Evolutionary conservation across 2,113 vertebrate genomes (phyloP).

Genomic region (Clupea harengus): DNA sequence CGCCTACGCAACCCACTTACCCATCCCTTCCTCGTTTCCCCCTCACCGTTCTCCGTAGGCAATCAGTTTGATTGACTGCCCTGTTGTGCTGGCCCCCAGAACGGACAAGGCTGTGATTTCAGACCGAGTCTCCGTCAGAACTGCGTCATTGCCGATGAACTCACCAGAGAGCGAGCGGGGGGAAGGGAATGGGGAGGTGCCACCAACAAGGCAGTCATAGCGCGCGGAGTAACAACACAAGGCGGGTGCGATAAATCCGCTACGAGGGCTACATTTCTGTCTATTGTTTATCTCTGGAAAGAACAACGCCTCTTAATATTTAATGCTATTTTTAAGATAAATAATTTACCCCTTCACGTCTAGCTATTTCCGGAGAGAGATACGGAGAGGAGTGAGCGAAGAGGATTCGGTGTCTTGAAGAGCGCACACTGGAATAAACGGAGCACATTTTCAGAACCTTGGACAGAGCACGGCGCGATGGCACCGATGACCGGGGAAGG

Average conservation of each 20-base stretch:
- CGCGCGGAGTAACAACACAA: slow-evolving; percentile 54
- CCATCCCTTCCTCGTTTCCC: not conserved
- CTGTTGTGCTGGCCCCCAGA: slow-evolving; percentile 56
- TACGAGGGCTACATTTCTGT: slow-evolving; percentile 26
- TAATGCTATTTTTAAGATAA: not conserved
- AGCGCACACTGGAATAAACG: slow-evolving; percentile 18
- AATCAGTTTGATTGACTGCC: slow-evolving; percentile 62
- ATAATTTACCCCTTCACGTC: slow-evolving; percentile 43
- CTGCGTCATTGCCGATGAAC: slow-evolving; percentile 82
- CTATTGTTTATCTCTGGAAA: slow-evolving; percentile 17
- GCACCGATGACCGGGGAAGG: slow-evolving; percentile 78
- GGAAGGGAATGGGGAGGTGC: slow-evolving; percentile 54
- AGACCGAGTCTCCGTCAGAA: slow-evolving; percentile 84
- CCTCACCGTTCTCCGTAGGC: slow-evolving; percentile 4
- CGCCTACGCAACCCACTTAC: not conserved
- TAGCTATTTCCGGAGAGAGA: slow-evolving; percentile 20
- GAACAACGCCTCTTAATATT: slow-evolving; percentile 21
- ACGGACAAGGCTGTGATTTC: slow-evolving; percentile 74
- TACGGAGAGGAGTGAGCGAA: not conserved
- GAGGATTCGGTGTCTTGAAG: slow-evolving; percentile 13
- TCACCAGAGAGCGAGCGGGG: slow-evolving; percentile 49
- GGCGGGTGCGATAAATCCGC: slow-evolving; percentile 50
- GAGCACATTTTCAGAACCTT: slow-evolving; percentile 72
- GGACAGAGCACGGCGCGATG: slow-evolving; percentile 78
- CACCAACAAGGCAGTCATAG: slow-evolving; percentile 54